A percentile compares a stretch with the other conserved stretches of the same genome.
These are phyloP conservation scores for Malacosoma neustria DNA, from an alignment of 2,888 invertebrate genomes.

Conservation along the genomic window DNA sequence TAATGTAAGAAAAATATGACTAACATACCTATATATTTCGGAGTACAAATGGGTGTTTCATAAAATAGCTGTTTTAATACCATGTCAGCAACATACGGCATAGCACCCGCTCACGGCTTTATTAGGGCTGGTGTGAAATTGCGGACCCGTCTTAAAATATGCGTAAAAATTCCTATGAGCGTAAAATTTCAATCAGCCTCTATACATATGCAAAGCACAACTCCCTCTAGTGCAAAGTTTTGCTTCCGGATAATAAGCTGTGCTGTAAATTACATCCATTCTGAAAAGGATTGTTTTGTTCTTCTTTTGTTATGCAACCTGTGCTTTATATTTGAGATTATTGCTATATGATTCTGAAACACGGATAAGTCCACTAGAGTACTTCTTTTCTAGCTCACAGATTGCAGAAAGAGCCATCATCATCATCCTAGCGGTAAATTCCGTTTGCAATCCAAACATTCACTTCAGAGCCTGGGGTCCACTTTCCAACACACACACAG, in stretches of 20 bases:
- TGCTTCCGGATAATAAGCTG: conserved; percentile 1
- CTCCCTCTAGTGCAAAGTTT: conserved; percentile 8
- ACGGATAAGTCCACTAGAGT: too few species aligned
- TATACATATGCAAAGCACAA: conserved; percentile 60
- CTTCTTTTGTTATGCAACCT: background rate
- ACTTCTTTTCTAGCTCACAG: too few species aligned
- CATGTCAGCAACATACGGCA: conserved; percentile 8
- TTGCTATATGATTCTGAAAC: too few species aligned
- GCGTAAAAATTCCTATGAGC: conserved; percentile 58
- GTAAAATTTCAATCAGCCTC: conserved; percentile 67
- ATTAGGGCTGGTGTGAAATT: conserved; percentile 46
- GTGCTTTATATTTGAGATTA: too few species aligned
- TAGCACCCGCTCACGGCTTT: conserved; percentile 33
- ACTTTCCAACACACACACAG: too few species aligned
- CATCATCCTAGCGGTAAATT: too few species aligned
- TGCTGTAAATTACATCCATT: background rate
- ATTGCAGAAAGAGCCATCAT: too few species aligned
- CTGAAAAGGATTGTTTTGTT: background rate
- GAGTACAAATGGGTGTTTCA: too few species aligned
- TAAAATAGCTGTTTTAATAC: background rate
- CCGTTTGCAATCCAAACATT: too few species aligned
- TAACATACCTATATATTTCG: too few species aligned
- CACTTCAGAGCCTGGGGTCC: too few species aligned
- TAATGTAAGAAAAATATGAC: too few species aligned
- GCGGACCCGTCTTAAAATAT: conserved; percentile 51